Percentiles rank a stretch among this genome's conserved stretches.
These are phyloP conservation scores for Perodicticus potto DNA, from an alignment of 2,797 vertebrate species.

Conservation along the genomic window DNA sequence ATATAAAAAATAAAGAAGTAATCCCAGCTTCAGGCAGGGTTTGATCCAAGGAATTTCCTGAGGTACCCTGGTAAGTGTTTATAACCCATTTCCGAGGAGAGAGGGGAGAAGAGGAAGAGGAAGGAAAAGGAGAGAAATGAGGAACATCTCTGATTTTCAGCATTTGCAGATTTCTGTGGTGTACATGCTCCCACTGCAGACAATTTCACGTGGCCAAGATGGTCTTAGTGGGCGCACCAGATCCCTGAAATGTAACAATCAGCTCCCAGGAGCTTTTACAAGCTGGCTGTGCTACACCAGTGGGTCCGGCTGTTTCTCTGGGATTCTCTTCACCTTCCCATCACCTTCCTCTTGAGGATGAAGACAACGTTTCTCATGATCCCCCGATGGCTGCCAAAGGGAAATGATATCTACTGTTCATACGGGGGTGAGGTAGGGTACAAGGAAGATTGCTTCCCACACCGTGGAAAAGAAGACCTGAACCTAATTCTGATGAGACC, in stretches of 20 bases:
- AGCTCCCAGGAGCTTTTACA: background rate
- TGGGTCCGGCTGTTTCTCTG: background rate
- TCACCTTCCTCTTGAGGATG: background rate
- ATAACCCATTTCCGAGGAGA: background rate
- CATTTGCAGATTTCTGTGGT: background rate
- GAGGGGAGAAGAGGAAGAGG: no score
- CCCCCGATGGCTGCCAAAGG: background rate
- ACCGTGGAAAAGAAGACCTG: background rate
- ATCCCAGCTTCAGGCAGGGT: background rate
- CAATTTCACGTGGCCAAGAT: background rate
- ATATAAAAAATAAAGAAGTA: background rate
- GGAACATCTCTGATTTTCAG: background rate
- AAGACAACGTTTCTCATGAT: background rate
- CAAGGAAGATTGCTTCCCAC: background rate
- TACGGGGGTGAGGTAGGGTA: accelerated
- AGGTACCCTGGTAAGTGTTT: background rate
- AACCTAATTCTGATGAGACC: background rate
- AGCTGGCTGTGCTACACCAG: background rate
- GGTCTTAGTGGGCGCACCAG: background rate
- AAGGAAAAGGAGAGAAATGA: background rate
- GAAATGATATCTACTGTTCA: background rate
- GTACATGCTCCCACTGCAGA: background rate
- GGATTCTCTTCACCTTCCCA: background rate
- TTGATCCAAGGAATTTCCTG: background rate
- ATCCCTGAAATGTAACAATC: background rate